Percentiles rank a stretch among this genome's conserved stretches.
phyloP scores from a whole-genome alignment of 2,888 invertebrate species.

The Ceraclea dissimilis region DNA sequence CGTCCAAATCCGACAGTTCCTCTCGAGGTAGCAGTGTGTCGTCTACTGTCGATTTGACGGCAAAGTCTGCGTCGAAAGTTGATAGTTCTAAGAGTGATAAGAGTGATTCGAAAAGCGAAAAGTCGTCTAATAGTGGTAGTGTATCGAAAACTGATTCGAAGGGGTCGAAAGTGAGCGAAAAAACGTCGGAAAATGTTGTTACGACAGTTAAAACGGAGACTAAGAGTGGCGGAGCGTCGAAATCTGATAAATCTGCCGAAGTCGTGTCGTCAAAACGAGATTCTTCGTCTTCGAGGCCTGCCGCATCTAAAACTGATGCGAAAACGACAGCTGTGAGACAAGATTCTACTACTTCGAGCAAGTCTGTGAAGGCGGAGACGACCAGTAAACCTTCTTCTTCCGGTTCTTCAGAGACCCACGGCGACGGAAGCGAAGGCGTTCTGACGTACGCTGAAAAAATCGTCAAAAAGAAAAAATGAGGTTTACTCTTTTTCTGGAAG shows the following conservation, averaged over 20 bases:
- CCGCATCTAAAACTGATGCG: neutral
- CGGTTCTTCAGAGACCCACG: neutral
- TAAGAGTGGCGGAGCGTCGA: no score
- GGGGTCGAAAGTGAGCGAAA: no score
- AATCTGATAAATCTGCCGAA: no score
- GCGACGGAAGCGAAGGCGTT: constrained; percentile 7
- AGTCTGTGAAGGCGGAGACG: no score
- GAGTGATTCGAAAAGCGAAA: no score
- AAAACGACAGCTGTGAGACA: neutral
- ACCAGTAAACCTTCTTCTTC: no score
- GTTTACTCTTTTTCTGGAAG: constrained; percentile 26
- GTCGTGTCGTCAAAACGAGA: neutral
- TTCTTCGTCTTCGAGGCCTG: neutral
- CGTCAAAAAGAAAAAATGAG: constrained; percentile 27
- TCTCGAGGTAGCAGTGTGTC: neutral
- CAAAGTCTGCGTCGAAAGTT: neutral
- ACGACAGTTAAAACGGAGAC: no score
- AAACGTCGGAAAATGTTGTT: no score
- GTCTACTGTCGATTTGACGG: neutral
- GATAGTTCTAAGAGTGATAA: neutral
- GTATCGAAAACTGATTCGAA: no score
- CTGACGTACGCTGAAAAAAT: constrained; percentile 21
- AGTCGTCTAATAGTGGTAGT: no score
- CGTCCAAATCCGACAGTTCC: neutral
- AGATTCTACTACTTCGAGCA: neutral